Percentiles rank a stretch among this genome's conserved stretches.
Evolutionary conservation across 2,113 vertebrate genomes (phyloP).

Genomic region (Lophochroa leadbeateri): DNA sequence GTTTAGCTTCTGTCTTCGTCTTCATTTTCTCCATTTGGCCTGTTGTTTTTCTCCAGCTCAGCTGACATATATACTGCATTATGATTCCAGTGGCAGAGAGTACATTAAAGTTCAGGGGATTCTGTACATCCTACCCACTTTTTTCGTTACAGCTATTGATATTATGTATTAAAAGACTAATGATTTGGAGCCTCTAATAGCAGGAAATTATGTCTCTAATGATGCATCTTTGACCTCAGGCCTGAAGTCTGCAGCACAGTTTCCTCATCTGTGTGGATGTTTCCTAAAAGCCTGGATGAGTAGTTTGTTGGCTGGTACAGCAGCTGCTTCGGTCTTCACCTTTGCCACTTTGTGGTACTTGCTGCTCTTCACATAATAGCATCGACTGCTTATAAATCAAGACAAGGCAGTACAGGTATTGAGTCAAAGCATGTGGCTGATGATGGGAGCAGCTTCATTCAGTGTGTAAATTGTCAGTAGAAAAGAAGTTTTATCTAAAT

Average conservation of each 20-base stretch:
- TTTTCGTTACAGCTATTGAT: slow-evolving; percentile 66
- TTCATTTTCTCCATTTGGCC: slow-evolving; percentile 19
- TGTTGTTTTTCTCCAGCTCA: not conserved
- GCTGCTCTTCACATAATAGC: not conserved
- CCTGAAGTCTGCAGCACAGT: not conserved
- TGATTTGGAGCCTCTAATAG: slow-evolving; percentile 48
- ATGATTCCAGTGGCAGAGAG: not conserved
- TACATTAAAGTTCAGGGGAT: slow-evolving; percentile 46
- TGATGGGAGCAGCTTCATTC: not conserved
- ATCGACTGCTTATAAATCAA: not conserved
- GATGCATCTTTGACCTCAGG: slow-evolving; percentile 51
- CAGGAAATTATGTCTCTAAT: slow-evolving; percentile 53
- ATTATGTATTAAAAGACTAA: slow-evolving; percentile 62
- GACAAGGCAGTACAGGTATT: not conserved
- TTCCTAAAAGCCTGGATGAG: slow-evolving; percentile 41
- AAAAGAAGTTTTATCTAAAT: not conserved
- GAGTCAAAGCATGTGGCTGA: not conserved
- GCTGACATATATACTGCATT: not conserved
- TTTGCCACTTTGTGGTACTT: not conserved
- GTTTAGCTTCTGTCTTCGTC: not conserved
- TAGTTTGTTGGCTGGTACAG: not conserved
- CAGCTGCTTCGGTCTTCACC: not conserved
- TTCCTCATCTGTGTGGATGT: not conserved
- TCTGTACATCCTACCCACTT: not conserved
- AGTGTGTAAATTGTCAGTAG: not conserved